These are phyloP conservation scores for Chionomys nivalis DNA, from an alignment of 2,113 vertebrate genomes.

Conservation along the genomic window DNA sequence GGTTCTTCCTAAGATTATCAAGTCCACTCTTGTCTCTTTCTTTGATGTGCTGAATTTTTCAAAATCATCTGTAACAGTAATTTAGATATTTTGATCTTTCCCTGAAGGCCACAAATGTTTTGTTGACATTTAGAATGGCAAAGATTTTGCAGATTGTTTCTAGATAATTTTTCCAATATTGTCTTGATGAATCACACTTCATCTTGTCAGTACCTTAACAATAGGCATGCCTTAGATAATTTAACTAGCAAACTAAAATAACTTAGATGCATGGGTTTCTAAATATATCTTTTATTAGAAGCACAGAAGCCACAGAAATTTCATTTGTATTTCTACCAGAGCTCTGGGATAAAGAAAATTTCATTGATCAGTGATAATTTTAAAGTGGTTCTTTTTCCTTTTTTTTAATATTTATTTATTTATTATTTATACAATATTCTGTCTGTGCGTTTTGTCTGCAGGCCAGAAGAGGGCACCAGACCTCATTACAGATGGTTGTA, in stretches of 20 bases:
- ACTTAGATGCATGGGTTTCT: not conserved
- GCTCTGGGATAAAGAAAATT: not conserved
- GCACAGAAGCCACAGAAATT: not conserved
- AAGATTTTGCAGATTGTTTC: not conserved
- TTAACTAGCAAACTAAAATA: not conserved
- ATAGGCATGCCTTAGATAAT: not conserved
- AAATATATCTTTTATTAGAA: not conserved
- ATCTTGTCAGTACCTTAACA: not conserved
- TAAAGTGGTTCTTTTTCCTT: not conserved
- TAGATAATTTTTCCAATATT: not conserved
- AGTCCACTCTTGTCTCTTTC: not conserved
- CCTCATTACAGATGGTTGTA: too few relatives aligned
- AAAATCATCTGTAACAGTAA: not conserved
- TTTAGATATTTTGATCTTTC: not conserved
- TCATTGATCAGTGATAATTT: not conserved
- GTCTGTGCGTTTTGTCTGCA: too few relatives aligned
- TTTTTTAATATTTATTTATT: too few relatives aligned
- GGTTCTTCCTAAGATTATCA: not conserved
- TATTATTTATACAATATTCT: too few relatives aligned
- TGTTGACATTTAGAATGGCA: not conserved
- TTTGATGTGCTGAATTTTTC: not conserved
- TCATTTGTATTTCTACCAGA: not conserved
- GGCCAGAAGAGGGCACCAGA: too few relatives aligned
- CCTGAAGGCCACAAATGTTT: too few relatives aligned
- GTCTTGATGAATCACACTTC: accelerated